These are phyloP conservation scores for Drosophila arawakana DNA, from an alignment of 1,140 invertebrate species.

Conservation along the genomic window DNA sequence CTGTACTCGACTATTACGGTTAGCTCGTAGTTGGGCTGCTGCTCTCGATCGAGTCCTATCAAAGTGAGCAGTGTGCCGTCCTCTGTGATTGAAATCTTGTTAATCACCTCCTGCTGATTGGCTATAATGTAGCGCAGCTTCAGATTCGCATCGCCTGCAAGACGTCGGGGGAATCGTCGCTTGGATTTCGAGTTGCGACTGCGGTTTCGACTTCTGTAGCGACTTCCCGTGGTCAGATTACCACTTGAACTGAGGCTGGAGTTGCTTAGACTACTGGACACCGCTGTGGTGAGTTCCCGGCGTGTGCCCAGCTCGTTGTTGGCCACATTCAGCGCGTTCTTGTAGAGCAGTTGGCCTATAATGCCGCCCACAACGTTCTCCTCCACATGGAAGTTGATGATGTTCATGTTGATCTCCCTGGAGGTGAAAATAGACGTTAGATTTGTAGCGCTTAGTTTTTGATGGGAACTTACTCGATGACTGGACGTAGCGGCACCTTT, in stretches of 20 bases:
- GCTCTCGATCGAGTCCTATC: slow-evolving; percentile 91
- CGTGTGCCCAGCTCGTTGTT: slow-evolving; percentile 76
- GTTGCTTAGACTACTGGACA: neutral
- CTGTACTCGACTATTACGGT: slow-evolving; percentile 92
- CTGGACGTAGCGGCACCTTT: slow-evolving; percentile 85
- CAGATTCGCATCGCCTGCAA: slow-evolving; percentile 64
- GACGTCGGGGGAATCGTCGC: slow-evolving; percentile 53
- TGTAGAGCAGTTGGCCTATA: slow-evolving; percentile 90
- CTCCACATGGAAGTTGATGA: slow-evolving; percentile 90
- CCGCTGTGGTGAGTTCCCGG: slow-evolving; percentile 47
- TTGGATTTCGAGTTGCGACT: slow-evolving; percentile 63
- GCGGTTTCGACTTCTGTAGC: slow-evolving; percentile 65
- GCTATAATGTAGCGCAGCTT: slow-evolving; percentile 89
- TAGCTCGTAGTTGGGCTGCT: slow-evolving; percentile 89
- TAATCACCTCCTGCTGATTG: slow-evolving; percentile 91
- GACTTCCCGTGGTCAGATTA: slow-evolving; percentile 64
- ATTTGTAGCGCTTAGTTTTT: neutral
- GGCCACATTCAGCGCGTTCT: slow-evolving; percentile 85
- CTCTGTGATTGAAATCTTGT: slow-evolving; percentile 90
- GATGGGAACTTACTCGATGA: slow-evolving; percentile 88
- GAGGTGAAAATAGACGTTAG: slow-evolving; percentile 23
- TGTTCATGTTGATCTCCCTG: slow-evolving; percentile 87
- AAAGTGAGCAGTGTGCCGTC: slow-evolving; percentile 92
- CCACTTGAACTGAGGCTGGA: neutral
- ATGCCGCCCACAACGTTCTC: slow-evolving; percentile 91